Evolutionary conservation across 2,888 invertebrate species (phyloP), one percentile per base, ranked within the genome.

Genomic region (Timema podura): DNA sequence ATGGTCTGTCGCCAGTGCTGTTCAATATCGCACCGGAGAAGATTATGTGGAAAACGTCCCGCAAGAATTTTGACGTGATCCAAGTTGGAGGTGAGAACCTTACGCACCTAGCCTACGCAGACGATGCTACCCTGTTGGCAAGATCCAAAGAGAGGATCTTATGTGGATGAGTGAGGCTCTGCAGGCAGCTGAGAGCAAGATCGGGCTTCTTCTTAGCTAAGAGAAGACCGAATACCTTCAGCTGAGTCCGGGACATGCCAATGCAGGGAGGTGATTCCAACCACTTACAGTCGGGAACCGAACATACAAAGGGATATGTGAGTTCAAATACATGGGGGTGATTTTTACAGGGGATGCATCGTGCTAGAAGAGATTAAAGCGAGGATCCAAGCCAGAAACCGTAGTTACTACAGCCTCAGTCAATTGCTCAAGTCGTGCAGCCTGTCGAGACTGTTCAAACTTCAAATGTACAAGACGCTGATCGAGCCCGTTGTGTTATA

Each of bases 1-100:
- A 67, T 51, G 67, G 67, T 16, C 49, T 51, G 49, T 67, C 67
- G 15, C 49, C 67, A 7, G 6, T 67, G 0, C 30, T 49, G 67
- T 67, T 67, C 67, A 67, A 67, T 9, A 5, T 49, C 13, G 51
- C 49, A 9, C 15, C 49, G 49, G 48, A 67, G 30, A 49, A 16
- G 10, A n/a, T 68, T 54, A 6, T 59, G 45, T 47, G 57, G 46
- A 6, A 54, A 46, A 1, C 54, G 16, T 13, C 16, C 54, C 54
- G 6, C 7, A 16, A 54, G 1, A 54, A 54, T 54, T 54, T 6
- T 6, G 54, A 3, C 10, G 51, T 2, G 51, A 10, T 54, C 16
- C 10, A 16, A 5, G 54, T 11, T 11, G 54, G 54, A 54, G 54
- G 54, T 54, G 54, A 54, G 13, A 13, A 54, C 54, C 5, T 54